Conservation (phyloP, 2,797 vertebrate species). For the Bryconaethiops microstoma region DNA sequence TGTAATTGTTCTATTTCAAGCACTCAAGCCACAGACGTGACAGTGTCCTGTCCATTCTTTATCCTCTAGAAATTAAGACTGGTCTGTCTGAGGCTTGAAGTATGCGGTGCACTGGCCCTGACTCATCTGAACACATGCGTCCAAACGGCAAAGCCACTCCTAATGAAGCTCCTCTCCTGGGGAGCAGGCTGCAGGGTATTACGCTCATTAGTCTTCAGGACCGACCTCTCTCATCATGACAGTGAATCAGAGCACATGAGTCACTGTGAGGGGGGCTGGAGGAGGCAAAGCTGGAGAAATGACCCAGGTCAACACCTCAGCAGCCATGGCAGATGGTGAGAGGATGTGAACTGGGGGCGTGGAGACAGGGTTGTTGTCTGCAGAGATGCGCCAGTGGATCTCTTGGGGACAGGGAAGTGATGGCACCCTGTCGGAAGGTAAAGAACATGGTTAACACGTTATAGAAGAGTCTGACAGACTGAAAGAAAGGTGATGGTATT, state of each 20-base stretch:
- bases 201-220: slow-evolving; percentile 33
- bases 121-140: slow-evolving; percentile 33
- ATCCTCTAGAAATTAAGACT: slow-evolving; percentile 31
- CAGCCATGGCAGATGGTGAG: slow-evolving; percentile 41
- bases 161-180: slow-evolving; percentile 47
- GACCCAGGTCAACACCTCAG: slow-evolving; percentile 12
- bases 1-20: no score
- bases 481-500: background rate
- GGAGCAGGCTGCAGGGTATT: slow-evolving; percentile 33
- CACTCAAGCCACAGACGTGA: slow-evolving; percentile 9
- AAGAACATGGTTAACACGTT: slow-evolving; percentile 28
- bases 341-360: slow-evolving; percentile 57
- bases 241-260: slow-evolving; percentile 29
- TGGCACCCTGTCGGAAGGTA: slow-evolving; percentile 10
- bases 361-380: slow-evolving; percentile 54
- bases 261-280: slow-evolving; percentile 32
- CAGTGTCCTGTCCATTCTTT: slow-evolving; percentile 13
- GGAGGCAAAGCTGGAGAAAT: slow-evolving; percentile 4
- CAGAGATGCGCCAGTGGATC: slow-evolving; percentile 28
- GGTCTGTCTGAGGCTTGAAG: slow-evolving; percentile 5
- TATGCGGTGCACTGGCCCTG: slow-evolving; percentile 4
- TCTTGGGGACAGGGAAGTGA: slow-evolving; percentile 45
- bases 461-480: slow-evolving; percentile 11
- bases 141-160: slow-evolving; percentile 36
- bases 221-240: slow-evolving; percentile 22